Conservation (phyloP, 2,113 vertebrate genomes). For the Odocoileus hemionus region DNA sequence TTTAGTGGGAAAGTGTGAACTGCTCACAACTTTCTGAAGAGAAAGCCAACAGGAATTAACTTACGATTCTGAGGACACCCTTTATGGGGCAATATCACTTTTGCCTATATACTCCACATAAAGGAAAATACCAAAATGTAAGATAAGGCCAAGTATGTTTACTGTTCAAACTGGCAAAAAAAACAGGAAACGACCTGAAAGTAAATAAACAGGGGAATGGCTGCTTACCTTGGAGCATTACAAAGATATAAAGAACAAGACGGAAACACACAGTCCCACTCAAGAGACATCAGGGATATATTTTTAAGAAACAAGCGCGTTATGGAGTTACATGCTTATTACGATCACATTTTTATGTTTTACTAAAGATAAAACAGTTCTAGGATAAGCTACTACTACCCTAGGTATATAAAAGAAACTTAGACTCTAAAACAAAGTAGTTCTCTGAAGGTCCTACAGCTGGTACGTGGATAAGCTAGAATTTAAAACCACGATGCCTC, state of each 20-base stretch:
- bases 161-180: neutral
- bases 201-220: neutral
- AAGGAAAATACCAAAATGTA: neutral
- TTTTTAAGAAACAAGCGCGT: neutral
- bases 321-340: neutral
- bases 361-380: neutral
- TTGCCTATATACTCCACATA: neutral
- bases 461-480: neutral
- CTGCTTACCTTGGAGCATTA: neutral
- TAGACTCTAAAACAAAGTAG: neutral
- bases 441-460: neutral
- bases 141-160: neutral
- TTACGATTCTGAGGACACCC: neutral
- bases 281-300: neutral
- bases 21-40: neutral
- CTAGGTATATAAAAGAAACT: neutral
- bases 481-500: neutral
- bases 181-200: neutral
- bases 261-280: neutral
- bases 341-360: neutral
- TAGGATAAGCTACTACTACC: neutral
- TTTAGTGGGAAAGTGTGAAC: neutral
- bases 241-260: neutral
- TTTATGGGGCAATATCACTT: neutral
- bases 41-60: neutral